Evolutionary conservation across 2,113 vertebrate genomes (phyloP).

Genomic region (Ptilonorhynchus violaceus): DNA sequence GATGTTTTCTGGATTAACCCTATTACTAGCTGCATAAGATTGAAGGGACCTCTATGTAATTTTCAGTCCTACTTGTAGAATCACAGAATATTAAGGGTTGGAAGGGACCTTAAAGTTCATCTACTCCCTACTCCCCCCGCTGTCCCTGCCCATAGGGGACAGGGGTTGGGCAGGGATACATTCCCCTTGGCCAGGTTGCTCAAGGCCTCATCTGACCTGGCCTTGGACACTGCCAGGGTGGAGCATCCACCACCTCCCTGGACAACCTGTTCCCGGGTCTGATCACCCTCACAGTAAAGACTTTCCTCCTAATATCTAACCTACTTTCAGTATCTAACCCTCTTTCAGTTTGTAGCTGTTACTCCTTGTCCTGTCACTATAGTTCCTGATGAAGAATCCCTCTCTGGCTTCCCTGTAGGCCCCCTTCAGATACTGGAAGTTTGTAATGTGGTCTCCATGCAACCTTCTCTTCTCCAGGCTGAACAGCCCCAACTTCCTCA

Average conservation of each 20-base stretch:
- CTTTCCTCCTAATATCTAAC: background rate
- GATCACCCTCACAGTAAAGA: background rate
- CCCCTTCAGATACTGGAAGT: background rate
- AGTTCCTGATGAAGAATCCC: too few relatives aligned
- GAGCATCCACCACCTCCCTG: background rate
- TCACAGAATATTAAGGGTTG: background rate
- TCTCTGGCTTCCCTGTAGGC: background rate
- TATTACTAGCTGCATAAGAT: background rate
- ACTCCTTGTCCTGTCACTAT: background rate
- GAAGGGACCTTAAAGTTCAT: background rate
- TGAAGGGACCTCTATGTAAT: background rate
- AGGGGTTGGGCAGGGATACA: too few relatives aligned
- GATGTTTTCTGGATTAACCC: background rate
- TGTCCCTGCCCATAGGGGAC: too few relatives aligned
- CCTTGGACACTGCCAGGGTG: background rate
- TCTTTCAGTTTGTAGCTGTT: background rate
- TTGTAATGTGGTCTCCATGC: background rate
- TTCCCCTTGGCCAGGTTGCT: background rate
- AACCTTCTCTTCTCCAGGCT: background rate
- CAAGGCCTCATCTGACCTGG: background rate
- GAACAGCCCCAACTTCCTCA: background rate
- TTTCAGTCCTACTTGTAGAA: background rate
- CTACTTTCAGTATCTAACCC: fast-evolving
- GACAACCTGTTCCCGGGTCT: background rate
- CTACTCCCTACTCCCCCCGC: background rate